Conservation (phyloP, 2,113 vertebrate species). For the Myrmophylax atrothorax region DNA sequence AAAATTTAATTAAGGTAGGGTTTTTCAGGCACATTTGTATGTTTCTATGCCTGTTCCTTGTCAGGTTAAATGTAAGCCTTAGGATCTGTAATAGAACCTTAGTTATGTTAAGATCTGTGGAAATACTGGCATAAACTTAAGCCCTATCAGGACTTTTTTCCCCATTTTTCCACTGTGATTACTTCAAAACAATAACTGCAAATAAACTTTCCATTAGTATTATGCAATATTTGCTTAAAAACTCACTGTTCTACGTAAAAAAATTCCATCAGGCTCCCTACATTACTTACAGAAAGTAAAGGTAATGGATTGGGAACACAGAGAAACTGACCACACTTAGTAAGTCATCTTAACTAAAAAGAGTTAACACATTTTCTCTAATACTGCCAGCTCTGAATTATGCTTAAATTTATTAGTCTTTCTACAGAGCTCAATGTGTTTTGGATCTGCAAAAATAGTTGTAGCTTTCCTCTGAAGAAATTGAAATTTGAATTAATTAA, state of each 20-base stretch:
- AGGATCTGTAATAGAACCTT: background rate
- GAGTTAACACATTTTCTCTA: background rate
- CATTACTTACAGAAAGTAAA: background rate
- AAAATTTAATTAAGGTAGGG: background rate
- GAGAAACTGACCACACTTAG: background rate
- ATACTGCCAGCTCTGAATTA: background rate
- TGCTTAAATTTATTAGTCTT: background rate
- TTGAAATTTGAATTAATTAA: background rate
- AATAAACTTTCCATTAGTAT: background rate
- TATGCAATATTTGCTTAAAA: background rate
- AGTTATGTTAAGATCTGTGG: background rate
- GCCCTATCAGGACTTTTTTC: background rate
- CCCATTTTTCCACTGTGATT: background rate
- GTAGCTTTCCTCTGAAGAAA: background rate
- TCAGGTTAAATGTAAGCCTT: background rate
- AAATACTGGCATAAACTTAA: background rate
- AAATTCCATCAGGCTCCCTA: background rate
- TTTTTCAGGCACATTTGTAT: background rate
- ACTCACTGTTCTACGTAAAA: background rate
- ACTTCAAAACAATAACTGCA: background rate
- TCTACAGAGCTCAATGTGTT: background rate
- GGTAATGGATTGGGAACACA: background rate
- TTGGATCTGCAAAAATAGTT: background rate
- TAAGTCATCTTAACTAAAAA: background rate
- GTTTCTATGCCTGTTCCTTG: background rate